Evolutionary conservation across 2,888 invertebrate species (phyloP), one percentile per base, ranked within the genome.

Genomic region (Dasypogon diadema): DNA sequence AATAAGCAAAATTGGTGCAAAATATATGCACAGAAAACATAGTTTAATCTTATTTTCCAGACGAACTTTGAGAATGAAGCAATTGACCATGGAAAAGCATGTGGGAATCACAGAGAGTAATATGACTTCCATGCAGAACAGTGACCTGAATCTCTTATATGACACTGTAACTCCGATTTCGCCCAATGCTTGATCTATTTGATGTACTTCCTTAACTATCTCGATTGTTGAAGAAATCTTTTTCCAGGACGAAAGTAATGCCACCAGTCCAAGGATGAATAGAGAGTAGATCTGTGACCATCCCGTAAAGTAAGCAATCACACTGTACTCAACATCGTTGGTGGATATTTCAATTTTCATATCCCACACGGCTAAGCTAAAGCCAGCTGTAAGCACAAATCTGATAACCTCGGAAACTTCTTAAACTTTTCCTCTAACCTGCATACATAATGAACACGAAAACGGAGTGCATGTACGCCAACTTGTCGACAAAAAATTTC

Each of bases 21-120:
- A 82, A 24, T 82, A 83, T 18, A 83, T 81, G 76, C 81, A 82
- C 81, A 81, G 81, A 24, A 79, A 83, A 73, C 83, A 82, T 2
- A 77, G 73, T 5, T 54, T 70, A 8, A n/a, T 30, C 3, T 42
- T 51, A 10, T 12, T 1, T 10, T 22, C 14, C 5, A 6, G 12
- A 3, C 30, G 26, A 21, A 51, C 60, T 14, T 74, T 74, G 4
- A 77, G 34, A 24, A 77, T 74, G 4, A 77, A 55, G n/a, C 77
- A 77, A 34, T 77, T 76, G n/a, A 77, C 72, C 77, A 77, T 77
- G 4, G 77, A 77, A 8, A 77, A 70, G 46, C 58, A 74, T 2
- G 76, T 42, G 1, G 77, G 77, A 18, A 76, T 63, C 2, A 70
- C 12, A 1, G 72, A 37, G 5, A 77, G 18, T 3, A 63, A 21